Evolutionary conservation across 2,888 invertebrate genomes (phyloP).

Genomic region (Anticlea derivata): DNA sequence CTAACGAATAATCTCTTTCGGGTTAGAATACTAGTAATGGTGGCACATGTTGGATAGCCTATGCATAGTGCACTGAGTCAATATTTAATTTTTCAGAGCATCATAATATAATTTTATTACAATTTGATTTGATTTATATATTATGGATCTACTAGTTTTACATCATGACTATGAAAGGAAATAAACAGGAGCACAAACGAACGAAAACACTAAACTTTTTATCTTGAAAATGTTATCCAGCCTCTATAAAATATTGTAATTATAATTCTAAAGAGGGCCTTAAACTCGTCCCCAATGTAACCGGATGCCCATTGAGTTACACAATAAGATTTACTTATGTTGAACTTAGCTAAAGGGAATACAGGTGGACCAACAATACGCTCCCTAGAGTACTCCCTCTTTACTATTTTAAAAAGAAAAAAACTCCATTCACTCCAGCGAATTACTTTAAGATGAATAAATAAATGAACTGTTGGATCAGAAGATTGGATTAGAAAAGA

Average conservation of each 20-base stretch:
- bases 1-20: too few relatives aligned
- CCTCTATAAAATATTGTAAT: conserved; percentile 1
- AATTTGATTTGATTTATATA: too few relatives aligned
- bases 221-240: too few relatives aligned
- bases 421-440: conserved; percentile 57
- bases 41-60: too few relatives aligned
- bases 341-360: conserved; percentile 65
- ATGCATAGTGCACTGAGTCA: too few relatives aligned
- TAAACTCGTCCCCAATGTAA: conserved; percentile 65
- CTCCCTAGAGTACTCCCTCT: conserved; percentile 48
- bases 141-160: too few relatives aligned
- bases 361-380: conserved; percentile 76
- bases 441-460: conserved; percentile 79
- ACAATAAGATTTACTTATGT: conserved; percentile 77
- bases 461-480: conserved; percentile 74
- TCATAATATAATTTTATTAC: too few relatives aligned
- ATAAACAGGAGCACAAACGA: too few relatives aligned
- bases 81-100: too few relatives aligned
- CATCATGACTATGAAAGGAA: too few relatives aligned
- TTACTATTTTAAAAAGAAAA: conserved; percentile 81
- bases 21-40: too few relatives aligned
- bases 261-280: conserved; percentile 3
- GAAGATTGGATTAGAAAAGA: conserved; percentile 78
- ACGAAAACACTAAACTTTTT: too few relatives aligned
- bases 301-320: conserved; percentile 69